Percentiles rank a stretch among this genome's conserved stretches.
These are phyloP conservation scores for Hippocampus abdominalis DNA, from an alignment of 2,113 vertebrate genomes.

Conservation along the genomic window DNA sequence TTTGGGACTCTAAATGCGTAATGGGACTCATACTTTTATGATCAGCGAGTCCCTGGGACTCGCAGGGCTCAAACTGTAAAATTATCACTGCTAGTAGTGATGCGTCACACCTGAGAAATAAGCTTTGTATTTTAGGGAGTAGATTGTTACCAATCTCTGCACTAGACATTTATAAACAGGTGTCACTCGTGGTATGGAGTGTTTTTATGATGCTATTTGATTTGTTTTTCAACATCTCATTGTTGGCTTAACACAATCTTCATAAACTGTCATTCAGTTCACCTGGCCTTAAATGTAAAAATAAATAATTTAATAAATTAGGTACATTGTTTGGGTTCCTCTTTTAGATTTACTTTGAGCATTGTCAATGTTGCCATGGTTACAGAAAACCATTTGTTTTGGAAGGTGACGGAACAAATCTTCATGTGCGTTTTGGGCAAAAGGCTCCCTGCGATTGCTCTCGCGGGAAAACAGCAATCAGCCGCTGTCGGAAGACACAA, in stretches of 20 bases:
- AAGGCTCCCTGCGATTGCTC: constrained; percentile 4
- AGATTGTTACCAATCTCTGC: too few species aligned
- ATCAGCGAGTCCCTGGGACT: too few species aligned
- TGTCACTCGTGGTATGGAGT: too few species aligned
- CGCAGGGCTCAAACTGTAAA: too few species aligned
- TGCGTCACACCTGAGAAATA: too few species aligned
- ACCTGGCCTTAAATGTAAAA: background rate
- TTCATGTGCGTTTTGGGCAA: background rate
- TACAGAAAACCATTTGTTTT: background rate
- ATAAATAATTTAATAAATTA: background rate
- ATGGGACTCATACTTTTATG: too few species aligned
- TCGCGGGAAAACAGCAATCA: background rate
- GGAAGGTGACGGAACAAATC: background rate
- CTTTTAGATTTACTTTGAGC: background rate
- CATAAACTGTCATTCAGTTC: background rate
- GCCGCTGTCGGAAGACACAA: background rate
- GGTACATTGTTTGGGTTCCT: background rate
- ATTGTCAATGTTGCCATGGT: background rate
- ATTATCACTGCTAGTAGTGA: too few species aligned
- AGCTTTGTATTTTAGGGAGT: too few species aligned
- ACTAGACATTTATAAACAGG: too few species aligned
- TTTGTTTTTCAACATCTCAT: background rate
- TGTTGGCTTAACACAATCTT: background rate
- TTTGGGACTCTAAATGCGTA: too few species aligned
- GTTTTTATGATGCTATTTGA: background rate